Evolutionary conservation across 2,797 vertebrate species (phyloP).

Genomic region (Sciaenops ocellatus): DNA sequence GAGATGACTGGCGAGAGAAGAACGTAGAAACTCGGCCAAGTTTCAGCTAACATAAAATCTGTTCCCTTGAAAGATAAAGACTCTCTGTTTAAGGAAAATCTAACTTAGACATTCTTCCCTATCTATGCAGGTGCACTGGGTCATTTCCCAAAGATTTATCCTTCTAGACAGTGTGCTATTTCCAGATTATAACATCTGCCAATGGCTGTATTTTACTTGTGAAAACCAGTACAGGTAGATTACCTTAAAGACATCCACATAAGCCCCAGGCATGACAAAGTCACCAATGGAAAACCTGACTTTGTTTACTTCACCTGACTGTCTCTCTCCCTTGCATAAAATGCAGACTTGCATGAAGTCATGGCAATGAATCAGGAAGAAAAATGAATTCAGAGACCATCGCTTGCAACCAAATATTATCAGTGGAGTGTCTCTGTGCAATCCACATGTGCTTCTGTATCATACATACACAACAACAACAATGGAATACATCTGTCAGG

Average conservation of each 20-base stretch:
- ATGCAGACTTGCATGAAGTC: constrained; percentile 15
- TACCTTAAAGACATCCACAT: constrained; percentile 30
- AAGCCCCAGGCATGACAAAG: constrained; percentile 27
- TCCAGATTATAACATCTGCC: constrained; percentile 58
- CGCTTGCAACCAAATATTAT: constrained; percentile 40
- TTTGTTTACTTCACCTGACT: constrained; percentile 19
- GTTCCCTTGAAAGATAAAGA: constrained; percentile 64
- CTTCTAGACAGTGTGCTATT: constrained; percentile 49
- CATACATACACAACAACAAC: constrained; percentile 75
- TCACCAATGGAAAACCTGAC: constrained; percentile 19
- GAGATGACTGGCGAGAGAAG: constrained; percentile 75
- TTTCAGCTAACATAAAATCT: constrained; percentile 60
- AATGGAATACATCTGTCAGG: constrained; percentile 70
- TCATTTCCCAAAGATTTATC: constrained; percentile 55
- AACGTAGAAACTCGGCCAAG: constrained; percentile 70
- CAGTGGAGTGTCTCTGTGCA: neutral
- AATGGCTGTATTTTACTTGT: constrained; percentile 41
- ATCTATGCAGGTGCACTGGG: constrained; percentile 57
- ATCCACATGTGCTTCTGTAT: constrained; percentile 52
- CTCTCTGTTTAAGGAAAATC: constrained; percentile 47
- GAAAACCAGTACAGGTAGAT: constrained; percentile 21
- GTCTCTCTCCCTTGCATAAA: constrained; percentile 2
- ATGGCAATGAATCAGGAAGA: constrained; percentile 10
- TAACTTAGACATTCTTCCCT: constrained; percentile 34
- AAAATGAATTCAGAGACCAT: constrained; percentile 31